Evolutionary conservation across 2,113 vertebrate species (phyloP), one percentile per base, ranked within the genome.

Genomic region (Cebus imitator): DNA sequence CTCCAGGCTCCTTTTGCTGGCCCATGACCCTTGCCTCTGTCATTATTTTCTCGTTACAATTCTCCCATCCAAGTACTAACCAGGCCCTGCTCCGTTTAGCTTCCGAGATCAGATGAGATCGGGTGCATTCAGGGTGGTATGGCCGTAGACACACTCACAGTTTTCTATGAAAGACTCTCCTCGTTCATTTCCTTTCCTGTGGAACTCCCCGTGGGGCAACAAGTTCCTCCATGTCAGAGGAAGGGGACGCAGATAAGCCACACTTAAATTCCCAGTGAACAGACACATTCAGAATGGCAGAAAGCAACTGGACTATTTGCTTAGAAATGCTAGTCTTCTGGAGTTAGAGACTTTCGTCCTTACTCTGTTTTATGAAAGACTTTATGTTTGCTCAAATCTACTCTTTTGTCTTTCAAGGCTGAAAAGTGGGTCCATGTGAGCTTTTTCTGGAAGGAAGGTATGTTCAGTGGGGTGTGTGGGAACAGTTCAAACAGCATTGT

Each of bases 401-500:
- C 68, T 82, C 16, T 70, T 96, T 50, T n/a, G 79, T 88, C 43
- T 94, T 86, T 90, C 57, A 94, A 88, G 90, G 30, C 48, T 32
- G 37, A 86, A 90, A 86, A 43, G 52, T n/a, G 75, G 32, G 37
- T 78, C 83, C 88, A 35, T 50, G 40, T 23, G 55, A 61, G 35
- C 7, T 23, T 96, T 96, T 96, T 90, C 57, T 83, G 55, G 52
- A 95, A 75, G 90, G 78, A 95, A 89, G 78, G 90, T 79, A 55
- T 73, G 76, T 52, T 95, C 20, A 8, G 76, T 45, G 78, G 94
- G 86, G 48, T 94, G 37, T 92, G 58, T 85, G 78, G 88, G 83
- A 79, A 92, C 83, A 97, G 96, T 90, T 76, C 79, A 88, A 92
- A 70, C 58, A 68, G 84, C 68, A 52, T 40, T 87, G 32, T 84